A percentile compares a stretch with the other conserved stretches of the same genome.
These are phyloP conservation scores for Alcis repandata DNA, from an alignment of 2,888 invertebrate genomes.

Conservation along the genomic window DNA sequence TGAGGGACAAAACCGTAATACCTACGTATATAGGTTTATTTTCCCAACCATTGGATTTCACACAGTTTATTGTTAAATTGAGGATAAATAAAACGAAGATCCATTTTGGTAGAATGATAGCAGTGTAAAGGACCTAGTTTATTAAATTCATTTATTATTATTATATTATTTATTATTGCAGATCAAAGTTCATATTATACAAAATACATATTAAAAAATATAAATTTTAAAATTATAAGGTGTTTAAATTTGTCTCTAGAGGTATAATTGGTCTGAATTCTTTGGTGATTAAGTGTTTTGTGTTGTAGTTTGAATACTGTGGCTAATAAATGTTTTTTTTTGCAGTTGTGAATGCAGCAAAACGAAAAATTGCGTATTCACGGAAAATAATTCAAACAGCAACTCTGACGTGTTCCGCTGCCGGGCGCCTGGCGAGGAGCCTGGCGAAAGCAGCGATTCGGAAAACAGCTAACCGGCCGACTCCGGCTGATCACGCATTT, in stretches of 20 bases:
- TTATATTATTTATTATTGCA: no score
- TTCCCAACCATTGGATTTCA: slow-evolving; percentile 14
- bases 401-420: slow-evolving; percentile 55
- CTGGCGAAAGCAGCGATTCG: background rate
- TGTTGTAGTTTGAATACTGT: background rate
- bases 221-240: no score
- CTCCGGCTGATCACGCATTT: background rate
- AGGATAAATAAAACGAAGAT: no score
- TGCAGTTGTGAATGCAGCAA: slow-evolving; percentile 63
- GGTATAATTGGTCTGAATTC: no score
- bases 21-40: background rate
- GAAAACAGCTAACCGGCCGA: slow-evolving; percentile 48
- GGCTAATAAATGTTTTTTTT: slow-evolving; percentile 22
- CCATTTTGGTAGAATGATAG: no score
- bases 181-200: no score
- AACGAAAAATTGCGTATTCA: slow-evolving; percentile 45
- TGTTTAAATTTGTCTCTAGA: no score
- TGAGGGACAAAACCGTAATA: no score
- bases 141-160: no score
- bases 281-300: background rate
- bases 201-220: no score
- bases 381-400: slow-evolving; percentile 49
- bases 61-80: slow-evolving; percentile 3
- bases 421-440: slow-evolving; percentile 22
- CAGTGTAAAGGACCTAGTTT: no score